Evolutionary conservation across 1,140 invertebrate genomes (phyloP).

Genomic region (Oryctes rhinoceros): DNA sequence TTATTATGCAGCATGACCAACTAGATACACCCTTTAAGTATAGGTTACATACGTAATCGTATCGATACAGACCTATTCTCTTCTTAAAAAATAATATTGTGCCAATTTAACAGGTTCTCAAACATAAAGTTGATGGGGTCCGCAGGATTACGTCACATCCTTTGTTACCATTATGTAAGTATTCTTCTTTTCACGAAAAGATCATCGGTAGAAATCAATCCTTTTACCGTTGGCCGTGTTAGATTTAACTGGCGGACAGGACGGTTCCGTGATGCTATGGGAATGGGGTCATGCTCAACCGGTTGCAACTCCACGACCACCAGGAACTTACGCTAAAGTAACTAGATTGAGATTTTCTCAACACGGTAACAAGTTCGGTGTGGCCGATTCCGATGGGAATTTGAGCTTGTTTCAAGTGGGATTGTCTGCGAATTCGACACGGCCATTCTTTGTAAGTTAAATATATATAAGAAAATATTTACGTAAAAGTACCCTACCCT

Average conservation of each 20-base stretch:
- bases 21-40: background rate
- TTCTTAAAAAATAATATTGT: background rate
- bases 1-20: background rate
- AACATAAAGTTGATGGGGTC: constrained; percentile 92
- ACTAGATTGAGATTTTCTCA: constrained; percentile 93
- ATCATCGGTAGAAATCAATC: background rate
- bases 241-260: constrained; percentile 96
- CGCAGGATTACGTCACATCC: constrained; percentile 96
- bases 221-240: constrained; percentile 46
- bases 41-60: background rate
- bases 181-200: constrained; percentile 30
- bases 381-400: constrained; percentile 91
- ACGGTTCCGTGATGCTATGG: constrained; percentile 97
- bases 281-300: constrained; percentile 95
- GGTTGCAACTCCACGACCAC: constrained; percentile 86
- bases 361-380: constrained; percentile 98
- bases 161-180: constrained; percentile 91
- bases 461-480: background rate
- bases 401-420: constrained; percentile 94
- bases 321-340: constrained; percentile 93
- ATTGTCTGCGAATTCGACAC: constrained; percentile 78
- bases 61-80: background rate
- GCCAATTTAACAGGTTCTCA: constrained; percentile 72
- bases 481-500: background rate
- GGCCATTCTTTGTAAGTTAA: constrained; percentile 94